These are phyloP conservation scores for Erethizon dorsatum DNA, from an alignment of 2,797 vertebrate species.

Conservation along the genomic window DNA sequence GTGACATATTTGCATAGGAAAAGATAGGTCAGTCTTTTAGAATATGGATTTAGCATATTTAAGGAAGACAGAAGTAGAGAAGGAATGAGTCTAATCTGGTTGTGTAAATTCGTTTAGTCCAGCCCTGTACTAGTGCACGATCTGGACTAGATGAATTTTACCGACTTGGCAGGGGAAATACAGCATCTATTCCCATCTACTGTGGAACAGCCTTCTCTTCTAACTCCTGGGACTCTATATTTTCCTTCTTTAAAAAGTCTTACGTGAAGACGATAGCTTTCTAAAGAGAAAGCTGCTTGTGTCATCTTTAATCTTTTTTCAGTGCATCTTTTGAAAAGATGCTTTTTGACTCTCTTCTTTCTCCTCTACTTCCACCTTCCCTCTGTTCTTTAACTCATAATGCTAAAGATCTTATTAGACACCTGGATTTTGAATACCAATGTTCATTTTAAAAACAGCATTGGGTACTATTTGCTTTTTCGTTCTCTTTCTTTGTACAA, in stretches of 20 bases:
- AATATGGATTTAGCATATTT: not conserved
- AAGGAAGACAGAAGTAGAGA: not conserved
- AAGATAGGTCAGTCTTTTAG: not conserved
- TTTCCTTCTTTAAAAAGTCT: not conserved
- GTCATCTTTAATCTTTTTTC: not conserved
- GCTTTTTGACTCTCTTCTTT: not conserved
- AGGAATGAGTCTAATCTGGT: not conserved
- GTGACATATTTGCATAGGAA: not conserved
- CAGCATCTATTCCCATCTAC: not conserved
- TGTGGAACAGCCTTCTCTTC: not conserved
- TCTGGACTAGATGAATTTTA: not conserved
- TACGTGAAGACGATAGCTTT: not conserved
- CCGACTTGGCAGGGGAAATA: not conserved
- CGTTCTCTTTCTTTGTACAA: not conserved
- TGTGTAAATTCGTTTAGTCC: not conserved
- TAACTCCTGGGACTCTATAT: not conserved
- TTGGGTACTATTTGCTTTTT: not conserved
- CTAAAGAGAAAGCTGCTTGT: not conserved
- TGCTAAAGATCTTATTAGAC: constrained; percentile 14
- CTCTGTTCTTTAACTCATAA: not conserved
- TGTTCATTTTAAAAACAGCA: not conserved
- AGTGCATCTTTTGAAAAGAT: not conserved
- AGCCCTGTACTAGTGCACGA: not conserved
- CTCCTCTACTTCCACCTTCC: not conserved
- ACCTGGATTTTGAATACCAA: not conserved